Evolutionary conservation across 1,140 invertebrate species (phyloP).

Genomic region (Panonychus citri): DNA sequence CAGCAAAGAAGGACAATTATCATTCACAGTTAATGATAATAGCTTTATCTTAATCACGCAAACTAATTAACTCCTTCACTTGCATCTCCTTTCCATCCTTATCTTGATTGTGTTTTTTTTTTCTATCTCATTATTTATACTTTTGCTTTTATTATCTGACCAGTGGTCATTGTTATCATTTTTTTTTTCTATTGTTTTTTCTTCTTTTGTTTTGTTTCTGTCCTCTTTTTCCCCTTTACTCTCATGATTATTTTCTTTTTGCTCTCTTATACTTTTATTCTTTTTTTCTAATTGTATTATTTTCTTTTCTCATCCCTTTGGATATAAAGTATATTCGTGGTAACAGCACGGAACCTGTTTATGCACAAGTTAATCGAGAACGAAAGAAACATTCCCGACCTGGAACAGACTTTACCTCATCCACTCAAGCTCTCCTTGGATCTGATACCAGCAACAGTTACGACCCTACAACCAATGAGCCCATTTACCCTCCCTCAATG

Average conservation of each 20-base stretch:
- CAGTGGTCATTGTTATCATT: too few species aligned
- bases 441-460: background rate
- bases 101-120: too few species aligned
- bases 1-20: too few species aligned
- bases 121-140: too few species aligned
- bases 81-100: too few species aligned
- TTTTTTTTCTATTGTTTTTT: background rate
- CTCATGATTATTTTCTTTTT: constrained; percentile 7
- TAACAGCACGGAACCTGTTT: constrained; percentile 35
- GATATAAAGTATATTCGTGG: background rate
- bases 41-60: too few species aligned
- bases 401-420: background rate
- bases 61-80: too few species aligned
- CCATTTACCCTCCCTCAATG: constrained; percentile 11
- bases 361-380: constrained; percentile 54
- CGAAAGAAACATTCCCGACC: constrained; percentile 34
- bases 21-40: too few species aligned
- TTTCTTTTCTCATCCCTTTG: constrained; percentile 6
- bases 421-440: constrained; percentile 1
- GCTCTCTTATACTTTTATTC: background rate
- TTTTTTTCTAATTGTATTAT: constrained; percentile 13
- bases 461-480: constrained; percentile 9
- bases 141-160: too few species aligned
- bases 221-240: constrained; percentile 13
- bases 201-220: constrained; percentile 5